Conservation (phyloP, 2,888 invertebrate genomes). For the Cheilosia soror region DNA sequence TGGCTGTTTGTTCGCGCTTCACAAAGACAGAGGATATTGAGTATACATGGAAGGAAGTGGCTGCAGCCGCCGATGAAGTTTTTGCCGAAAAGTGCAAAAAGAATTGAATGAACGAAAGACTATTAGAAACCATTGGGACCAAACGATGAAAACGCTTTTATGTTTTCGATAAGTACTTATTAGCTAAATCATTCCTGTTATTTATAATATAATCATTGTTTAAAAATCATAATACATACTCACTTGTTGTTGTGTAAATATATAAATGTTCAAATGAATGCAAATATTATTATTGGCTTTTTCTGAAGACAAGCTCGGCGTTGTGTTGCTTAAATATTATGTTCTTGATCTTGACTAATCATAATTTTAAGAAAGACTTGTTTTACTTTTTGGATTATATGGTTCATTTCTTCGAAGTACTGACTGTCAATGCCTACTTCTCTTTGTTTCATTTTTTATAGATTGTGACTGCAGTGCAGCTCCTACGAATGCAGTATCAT, state of each 20-base stretch:
- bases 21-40: slow-evolving; percentile 92
- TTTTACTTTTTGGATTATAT: not conserved
- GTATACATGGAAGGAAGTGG: slow-evolving; percentile 94
- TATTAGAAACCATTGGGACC: slow-evolving; percentile 46
- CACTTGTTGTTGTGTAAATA: slow-evolving; percentile 39
- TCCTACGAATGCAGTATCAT: no score
- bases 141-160: slow-evolving; percentile 38
- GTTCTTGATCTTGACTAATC: not conserved
- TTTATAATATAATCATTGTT: slow-evolving; percentile 49
- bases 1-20: slow-evolving; percentile 95
- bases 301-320: not conserved
- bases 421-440: no score
- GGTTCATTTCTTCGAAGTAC: no score
- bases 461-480: no score
- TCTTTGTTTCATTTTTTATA: no score
- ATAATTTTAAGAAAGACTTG: not conserved
- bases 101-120: slow-evolving; percentile 6
- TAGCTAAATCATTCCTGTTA: slow-evolving; percentile 21
- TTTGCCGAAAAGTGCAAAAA: slow-evolving; percentile 82
- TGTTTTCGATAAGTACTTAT: slow-evolving; percentile 19
- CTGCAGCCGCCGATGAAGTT: slow-evolving; percentile 89
- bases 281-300: not conserved
- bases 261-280: slow-evolving; percentile 20
- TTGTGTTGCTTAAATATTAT: no score
- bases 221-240: slow-evolving; percentile 16